phyloP scores from a whole-genome alignment of 2,113 vertebrate species.

The Phyllostomus discolor region DNA sequence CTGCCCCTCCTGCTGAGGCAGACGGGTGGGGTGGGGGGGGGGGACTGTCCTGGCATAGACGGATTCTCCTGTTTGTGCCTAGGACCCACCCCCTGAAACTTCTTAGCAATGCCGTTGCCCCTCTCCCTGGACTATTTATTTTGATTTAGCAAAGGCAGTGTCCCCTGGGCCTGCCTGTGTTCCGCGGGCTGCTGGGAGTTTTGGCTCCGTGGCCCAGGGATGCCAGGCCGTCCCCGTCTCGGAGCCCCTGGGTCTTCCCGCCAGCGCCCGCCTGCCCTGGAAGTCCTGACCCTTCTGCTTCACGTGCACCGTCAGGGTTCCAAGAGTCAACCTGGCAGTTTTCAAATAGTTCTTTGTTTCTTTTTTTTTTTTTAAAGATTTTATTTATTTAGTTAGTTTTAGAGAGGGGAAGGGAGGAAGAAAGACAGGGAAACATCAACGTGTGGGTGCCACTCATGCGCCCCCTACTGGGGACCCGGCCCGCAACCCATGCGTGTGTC shows the following conservation, averaged over 20 bases:
- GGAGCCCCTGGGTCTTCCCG: neutral
- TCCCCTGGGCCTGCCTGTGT: neutral
- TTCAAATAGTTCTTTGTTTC: neutral
- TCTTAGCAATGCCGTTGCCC: too few relatives aligned
- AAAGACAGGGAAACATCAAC: too few relatives aligned
- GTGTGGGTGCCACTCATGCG: too few relatives aligned
- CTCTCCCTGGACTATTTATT: neutral
- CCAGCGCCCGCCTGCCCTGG: neutral
- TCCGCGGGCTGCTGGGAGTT: neutral
- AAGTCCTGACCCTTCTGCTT: neutral
- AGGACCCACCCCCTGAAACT: too few relatives aligned
- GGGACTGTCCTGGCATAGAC: neutral
- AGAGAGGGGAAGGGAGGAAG: too few relatives aligned
- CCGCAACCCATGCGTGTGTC: too few relatives aligned
- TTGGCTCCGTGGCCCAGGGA: neutral
- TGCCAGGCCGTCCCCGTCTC: neutral
- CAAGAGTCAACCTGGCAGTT: neutral
- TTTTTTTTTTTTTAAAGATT: too few relatives aligned
- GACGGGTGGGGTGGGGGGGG: too few relatives aligned
- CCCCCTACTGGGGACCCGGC: too few relatives aligned
- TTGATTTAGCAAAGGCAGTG: neutral
- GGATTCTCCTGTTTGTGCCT: neutral
- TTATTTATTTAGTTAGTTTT: too few relatives aligned
- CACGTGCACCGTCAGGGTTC: neutral
- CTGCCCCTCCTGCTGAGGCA: neutral